Evolutionary conservation across 2,888 invertebrate species (phyloP).

Genomic region (Machimus atricapillus): DNA sequence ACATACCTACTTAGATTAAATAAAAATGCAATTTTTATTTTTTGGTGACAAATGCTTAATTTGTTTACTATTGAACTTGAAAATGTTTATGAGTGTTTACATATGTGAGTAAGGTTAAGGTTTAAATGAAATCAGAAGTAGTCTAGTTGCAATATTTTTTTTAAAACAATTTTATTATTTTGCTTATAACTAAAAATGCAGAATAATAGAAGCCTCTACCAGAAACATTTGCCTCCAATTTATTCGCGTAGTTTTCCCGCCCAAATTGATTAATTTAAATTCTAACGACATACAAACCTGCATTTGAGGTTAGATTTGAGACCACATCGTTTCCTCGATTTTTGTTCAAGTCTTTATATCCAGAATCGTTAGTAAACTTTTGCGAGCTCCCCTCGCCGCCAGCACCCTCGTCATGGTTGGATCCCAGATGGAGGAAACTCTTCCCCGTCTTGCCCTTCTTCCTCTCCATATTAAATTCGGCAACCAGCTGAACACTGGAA

Average conservation of each 20-base stretch:
- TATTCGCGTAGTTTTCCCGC: background rate
- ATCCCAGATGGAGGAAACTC: background rate
- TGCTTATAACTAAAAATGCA: background rate
- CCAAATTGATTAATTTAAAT: background rate
- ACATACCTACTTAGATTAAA: too few species aligned
- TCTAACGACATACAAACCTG: background rate
- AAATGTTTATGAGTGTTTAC: too few species aligned
- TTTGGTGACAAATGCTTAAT: too few species aligned
- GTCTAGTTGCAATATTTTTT: background rate
- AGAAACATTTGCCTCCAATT: background rate
- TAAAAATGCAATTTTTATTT: too few species aligned
- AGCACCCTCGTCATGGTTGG: background rate
- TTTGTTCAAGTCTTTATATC: slow-evolving; percentile 35
- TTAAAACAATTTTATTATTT: background rate
- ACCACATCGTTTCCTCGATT: slow-evolving; percentile 29
- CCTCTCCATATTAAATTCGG: background rate
- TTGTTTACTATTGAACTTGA: too few species aligned
- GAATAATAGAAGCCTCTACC: background rate
- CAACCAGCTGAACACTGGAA: background rate
- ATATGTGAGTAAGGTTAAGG: too few species aligned
- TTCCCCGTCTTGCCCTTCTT: background rate
- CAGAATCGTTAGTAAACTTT: background rate
- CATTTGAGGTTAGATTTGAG: slow-evolving; percentile 36
- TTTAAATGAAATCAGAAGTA: too few species aligned
- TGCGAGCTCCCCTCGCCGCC: slow-evolving; percentile 3